Base-by-base conservation (phyloP, 2,113 vertebrate genomes). In the Mesocricetus auratus region DNA sequence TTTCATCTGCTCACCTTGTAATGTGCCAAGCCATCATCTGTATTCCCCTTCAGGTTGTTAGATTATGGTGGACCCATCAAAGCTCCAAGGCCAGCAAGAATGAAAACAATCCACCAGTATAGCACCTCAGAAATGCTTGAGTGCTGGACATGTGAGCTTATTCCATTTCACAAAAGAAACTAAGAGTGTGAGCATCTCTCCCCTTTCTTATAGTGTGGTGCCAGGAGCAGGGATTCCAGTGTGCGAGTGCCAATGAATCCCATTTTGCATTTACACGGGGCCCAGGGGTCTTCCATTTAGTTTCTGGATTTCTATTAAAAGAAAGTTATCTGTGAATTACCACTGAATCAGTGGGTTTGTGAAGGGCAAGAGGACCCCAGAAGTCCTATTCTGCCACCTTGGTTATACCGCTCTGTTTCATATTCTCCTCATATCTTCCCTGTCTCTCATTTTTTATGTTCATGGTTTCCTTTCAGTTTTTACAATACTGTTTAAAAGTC, bases 391-490 rank as follows among this genome's bases (percentile, higher is more conserved):
- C 56, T 53, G 12, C 13, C 64, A 39, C 42, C 66, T 87, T 75
- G 8, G 31, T 56, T 29, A 10, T 8, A 73, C 16, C 13, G 21
- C 5, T 58, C 24, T 39, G 22, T 47, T 73, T 22, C 15, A n/a
- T 3, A 31, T 13, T 4, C 4, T 62, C n/a, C 62, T 11, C 5
- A 15, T 47, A n/a, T 8, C 17, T 15, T 77, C 29, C 33, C 66
- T 42, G 73, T 64, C 16, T 53, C 3, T 77, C 47, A 26, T 22
- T 86, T 47, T 89, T 89, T 58, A n/a, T 17, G 26, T 71, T 85
- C 42, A 87, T 53, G 74, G 74, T 87, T 93, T 93, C 64, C 39
- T 93, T 81, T 78, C 8, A 83, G 16, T 50, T 58, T 95, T 60
- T 93, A n/a, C 50, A 74, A 39, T 68, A 81, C 10, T 81, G 53